Base-by-base conservation (phyloP, 1,140 invertebrate species). In the Trinorchestia longiramus region DNA sequence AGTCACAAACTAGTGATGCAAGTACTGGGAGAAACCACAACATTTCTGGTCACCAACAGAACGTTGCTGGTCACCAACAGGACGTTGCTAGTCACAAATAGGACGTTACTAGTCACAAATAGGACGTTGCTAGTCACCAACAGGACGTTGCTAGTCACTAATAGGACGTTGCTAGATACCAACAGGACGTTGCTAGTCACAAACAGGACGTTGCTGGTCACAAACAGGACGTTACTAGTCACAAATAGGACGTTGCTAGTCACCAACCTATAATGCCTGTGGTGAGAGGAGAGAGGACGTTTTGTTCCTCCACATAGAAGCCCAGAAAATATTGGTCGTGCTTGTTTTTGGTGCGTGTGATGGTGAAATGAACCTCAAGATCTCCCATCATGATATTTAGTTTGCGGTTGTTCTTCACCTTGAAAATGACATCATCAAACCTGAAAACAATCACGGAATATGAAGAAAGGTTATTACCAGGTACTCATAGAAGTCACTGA, bases 251-350 rank as follows among this genome's bases (percentile, higher is more conserved):
- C n/a, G 62, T 28, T 19, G 6, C 43, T n/a, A 17, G 41, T 62
- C 45, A 47, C 92, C 11, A 95, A 96, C 96, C 96, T 41, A 96
- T 96, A 19, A 96, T 96, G 15, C 96, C 96, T 0, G 96, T 96
- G 41, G 96, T 96, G 95, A 96, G 96, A 6, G 96, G 96, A 0
- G 96, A 96, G 42, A 96, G 95, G 3, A 96, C 47, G 0, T 88
- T 88, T 53, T 96, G 96, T 40, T 95, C 95, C 95, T 96, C 95
- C 0, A 96, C 88, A 91, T 96, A 96, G 43, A 96, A 95, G 45
- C 96, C 96, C n/a, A 96, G 96, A 91, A 96, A 96, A 43, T 95
- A 53, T 42, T 96, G 96, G 8, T 96, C 96, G 44, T 95, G 95
- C 15, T 43, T 47, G 96, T 95, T 96, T 90, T 95, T 96, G 95